Percentiles rank a stretch among this genome's conserved stretches.
These are phyloP conservation scores for Rhizoglyphus robini DNA, from an alignment of 1,140 invertebrate genomes.

Conservation along the genomic window DNA sequence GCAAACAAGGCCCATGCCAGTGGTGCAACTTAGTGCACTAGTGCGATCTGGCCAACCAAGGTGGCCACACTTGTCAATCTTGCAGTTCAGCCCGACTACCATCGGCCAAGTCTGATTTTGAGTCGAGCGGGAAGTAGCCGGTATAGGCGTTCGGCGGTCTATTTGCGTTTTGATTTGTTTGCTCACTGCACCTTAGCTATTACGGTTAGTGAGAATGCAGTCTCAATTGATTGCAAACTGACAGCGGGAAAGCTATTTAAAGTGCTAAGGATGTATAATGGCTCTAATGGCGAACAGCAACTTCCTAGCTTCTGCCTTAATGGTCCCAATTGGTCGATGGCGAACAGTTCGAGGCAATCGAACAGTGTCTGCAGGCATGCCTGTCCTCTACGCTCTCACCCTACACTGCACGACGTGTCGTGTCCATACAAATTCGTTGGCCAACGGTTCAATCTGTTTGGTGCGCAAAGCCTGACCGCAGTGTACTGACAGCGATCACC, in stretches of 20 bases:
- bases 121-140: background rate
- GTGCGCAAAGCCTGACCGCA: background rate
- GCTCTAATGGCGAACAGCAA: background rate
- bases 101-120: too few relatives aligned
- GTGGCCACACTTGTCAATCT: too few relatives aligned
- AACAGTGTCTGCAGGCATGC: too few relatives aligned
- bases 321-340: background rate
- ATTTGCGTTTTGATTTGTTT: constrained; percentile 14
- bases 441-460: background rate
- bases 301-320: background rate
- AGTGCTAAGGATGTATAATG: background rate
- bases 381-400: too few relatives aligned
- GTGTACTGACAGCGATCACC: too few relatives aligned
- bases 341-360: too few relatives aligned
- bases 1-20: too few relatives aligned
- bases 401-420: too few relatives aligned
- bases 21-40: too few relatives aligned
- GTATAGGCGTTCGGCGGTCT: background rate
- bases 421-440: too few relatives aligned
- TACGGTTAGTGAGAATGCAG: background rate
- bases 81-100: too few relatives aligned
- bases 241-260: constrained; percentile 9
- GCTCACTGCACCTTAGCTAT: background rate
- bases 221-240: constrained; percentile 5
- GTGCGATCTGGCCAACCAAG: too few relatives aligned